These are phyloP conservation scores for Alligator mississippiensis DNA, from an alignment of 2,113 vertebrate genomes.

Conservation along the genomic window DNA sequence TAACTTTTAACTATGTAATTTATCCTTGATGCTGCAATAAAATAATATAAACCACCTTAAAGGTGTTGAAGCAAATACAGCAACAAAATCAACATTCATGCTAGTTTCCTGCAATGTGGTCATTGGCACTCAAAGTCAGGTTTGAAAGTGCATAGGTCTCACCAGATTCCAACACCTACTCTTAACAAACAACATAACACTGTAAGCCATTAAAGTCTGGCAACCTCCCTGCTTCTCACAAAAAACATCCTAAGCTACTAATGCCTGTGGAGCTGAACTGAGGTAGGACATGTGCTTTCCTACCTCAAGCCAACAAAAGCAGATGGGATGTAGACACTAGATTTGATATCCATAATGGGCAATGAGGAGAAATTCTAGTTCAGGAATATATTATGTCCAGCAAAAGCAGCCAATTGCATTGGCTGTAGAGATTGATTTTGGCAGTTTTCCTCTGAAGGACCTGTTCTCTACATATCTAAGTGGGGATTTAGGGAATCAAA, in stretches of 20 bases:
- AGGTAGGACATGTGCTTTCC: not conserved
- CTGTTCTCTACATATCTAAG: not conserved
- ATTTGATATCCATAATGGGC: not conserved
- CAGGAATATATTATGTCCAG: not conserved
- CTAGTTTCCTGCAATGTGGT: not conserved
- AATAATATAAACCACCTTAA: not conserved
- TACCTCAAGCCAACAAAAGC: not conserved
- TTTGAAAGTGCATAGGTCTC: not conserved
- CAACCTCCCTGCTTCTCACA: not conserved
- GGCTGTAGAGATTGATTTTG: not conserved
- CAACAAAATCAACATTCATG: not conserved
- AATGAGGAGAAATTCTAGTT: not conserved
- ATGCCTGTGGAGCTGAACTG: not conserved
- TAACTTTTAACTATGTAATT: not conserved
- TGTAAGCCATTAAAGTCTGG: not conserved
- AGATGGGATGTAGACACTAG: accelerated
- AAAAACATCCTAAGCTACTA: not conserved
- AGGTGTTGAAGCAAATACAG: not conserved
- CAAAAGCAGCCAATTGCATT: not conserved
- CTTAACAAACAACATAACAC: not conserved
- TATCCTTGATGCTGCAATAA: not conserved
- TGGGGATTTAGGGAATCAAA: not conserved
- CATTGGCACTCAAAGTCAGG: not conserved
- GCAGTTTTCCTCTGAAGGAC: too few species aligned
- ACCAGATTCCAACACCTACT: not conserved